Base-by-base conservation (phyloP, 2,113 vertebrate genomes). In the Hippocampus guttulatus region DNA sequence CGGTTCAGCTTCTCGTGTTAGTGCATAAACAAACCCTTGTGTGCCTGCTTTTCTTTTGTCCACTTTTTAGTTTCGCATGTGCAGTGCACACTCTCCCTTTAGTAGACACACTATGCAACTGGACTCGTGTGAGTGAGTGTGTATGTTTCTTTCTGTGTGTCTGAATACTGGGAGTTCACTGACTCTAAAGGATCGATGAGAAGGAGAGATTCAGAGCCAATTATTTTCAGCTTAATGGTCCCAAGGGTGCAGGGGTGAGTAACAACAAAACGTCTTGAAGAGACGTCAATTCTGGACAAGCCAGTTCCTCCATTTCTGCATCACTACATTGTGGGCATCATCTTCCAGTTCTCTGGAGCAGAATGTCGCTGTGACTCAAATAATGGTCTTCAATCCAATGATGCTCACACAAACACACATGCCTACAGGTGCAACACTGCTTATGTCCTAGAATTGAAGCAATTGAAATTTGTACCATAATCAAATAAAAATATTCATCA, bases 191-290 rank as follows among this genome's bases (percentile, higher is more conserved):
- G 90, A 93, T 93, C 91, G 91, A 93, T 93, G 91, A 87, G 89
- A 89, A 84, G 87, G 87, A 87, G 90, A 90, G 91, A 92, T 90
- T 88, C 89, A 80, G 85, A 90, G 91, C 92, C 92, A 93, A 93
- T 93, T 93, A 93, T 93, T 92, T 93, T 92, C 91, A 92, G 91
- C 91, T 92, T 92, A 93, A 93, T 92, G 90, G 91, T 91, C 92
- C 91, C 91, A 75, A 64, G 90, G 91, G 91, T 88, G 82, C 80
- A 75, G 77, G 86, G 83, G 82, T 85, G 87, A 90, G 88, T 83
- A 92, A 91, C 90, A 93, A 92, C 92, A 90, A 92, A 92, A 92
- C 87, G 91, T 85, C 87, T 90, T 87, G 88, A 88, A 90, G 89
- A 90, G 89, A 90, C 86, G 89, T 88, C 86, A 88, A 88, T 87